Conservation (phyloP, 1,140 invertebrate species). For the Drosophila sp. region DNA sequence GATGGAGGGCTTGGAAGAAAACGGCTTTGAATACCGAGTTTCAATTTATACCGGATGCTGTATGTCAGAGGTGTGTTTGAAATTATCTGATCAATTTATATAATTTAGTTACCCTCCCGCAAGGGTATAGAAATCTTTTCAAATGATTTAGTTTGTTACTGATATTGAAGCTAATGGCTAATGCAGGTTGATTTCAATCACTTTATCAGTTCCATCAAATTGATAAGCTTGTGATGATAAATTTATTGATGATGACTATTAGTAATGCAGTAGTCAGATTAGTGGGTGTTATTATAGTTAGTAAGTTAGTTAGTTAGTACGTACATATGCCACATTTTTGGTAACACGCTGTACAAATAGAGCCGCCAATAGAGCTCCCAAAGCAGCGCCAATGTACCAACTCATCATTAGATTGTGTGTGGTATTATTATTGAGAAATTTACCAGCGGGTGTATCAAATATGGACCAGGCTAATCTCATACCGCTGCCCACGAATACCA, state of each 20-base stretch:
- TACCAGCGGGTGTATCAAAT: constrained; percentile 69
- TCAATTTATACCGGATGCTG: too few relatives aligned
- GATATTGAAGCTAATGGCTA: constrained; percentile 39
- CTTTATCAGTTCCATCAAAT: constrained; percentile 46
- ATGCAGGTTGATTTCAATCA: constrained; percentile 60
- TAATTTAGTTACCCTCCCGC: too few relatives aligned
- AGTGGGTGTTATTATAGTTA: constrained; percentile 2
- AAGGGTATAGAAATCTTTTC: too few relatives aligned
- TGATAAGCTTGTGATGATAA: constrained; percentile 45
- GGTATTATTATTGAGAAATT: constrained; percentile 57
- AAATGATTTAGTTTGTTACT: neutral
- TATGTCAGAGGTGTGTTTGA: too few relatives aligned
- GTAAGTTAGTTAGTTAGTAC: constrained; percentile 27
- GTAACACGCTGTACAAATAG: constrained; percentile 69
- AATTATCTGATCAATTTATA: too few relatives aligned
- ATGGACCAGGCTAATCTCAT: constrained; percentile 72
- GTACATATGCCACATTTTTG: constrained; percentile 79
- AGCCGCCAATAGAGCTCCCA: constrained; percentile 62
- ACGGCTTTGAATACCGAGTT: too few relatives aligned
- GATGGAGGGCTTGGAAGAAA: too few relatives aligned
- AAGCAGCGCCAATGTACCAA: constrained; percentile 66
- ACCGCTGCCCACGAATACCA: constrained; percentile 68
- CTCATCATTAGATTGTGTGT: constrained; percentile 74
- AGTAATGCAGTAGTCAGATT: constrained; percentile 5
- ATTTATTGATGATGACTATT: constrained; percentile 34